Base-by-base conservation (phyloP, 1,140 invertebrate species). In the Habropoda laboriosa region DNA sequence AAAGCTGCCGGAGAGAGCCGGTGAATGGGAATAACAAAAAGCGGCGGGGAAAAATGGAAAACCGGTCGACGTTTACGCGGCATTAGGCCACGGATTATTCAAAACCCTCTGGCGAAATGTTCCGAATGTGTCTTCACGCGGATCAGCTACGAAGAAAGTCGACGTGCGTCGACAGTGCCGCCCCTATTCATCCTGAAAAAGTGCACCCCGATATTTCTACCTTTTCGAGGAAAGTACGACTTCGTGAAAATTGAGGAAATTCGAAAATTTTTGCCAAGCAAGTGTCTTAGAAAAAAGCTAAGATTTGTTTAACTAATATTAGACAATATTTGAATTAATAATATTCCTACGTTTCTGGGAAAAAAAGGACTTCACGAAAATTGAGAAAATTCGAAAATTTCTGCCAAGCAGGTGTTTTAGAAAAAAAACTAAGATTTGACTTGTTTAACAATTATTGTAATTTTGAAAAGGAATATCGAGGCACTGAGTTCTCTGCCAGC, bases 1-100 rank as follows among this genome's bases (percentile, higher is more conserved):
- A 30, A 35, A 21, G 5, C 7, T 55, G 71, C 16, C 47, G 7
- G 66, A 49, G 12, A 49, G 12, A 35, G 24, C 40, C 55, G 66
- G 35, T 64, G 66, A 77, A 71, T 60, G 42, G 66, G 51, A 71
- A 70, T 47, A 67, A 76, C 58, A 45, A 61, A 60, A 60, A 32
- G 70, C 45, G 42, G 45, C n/a, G 10, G 21, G n/a, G 57, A 32
- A 45, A 84, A 80, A 76, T 67, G 40, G 73, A 64, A 57, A 61
- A 79, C 53, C 76, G 76, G 68, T 82, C 82, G 88, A 79, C 87
- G 85, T 80, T 89, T 86, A 86, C 57, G 42, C 81, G 85, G 81
- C 89, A 88, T 89, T 90, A 85, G 76, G 83, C 84, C 80, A 76
- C 51, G 88, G 88, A 90, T 90, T 90, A 90, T 90, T 89, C 88